These are phyloP conservation scores for Plemyria rubiginata DNA, from an alignment of 2,888 invertebrate species.

Conservation along the genomic window DNA sequence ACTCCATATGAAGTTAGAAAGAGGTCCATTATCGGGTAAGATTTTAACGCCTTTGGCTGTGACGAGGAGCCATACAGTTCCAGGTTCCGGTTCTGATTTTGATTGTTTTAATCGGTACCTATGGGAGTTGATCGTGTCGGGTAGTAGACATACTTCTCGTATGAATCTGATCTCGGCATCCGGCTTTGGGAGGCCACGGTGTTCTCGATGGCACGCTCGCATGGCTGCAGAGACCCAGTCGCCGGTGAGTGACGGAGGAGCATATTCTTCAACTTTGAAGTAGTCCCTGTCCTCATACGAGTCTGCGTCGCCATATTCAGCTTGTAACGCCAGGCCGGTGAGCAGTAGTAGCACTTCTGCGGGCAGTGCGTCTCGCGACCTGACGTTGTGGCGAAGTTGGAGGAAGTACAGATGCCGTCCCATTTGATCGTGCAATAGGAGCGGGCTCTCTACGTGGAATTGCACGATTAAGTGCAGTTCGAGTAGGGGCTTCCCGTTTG, in stretches of 20 bases:
- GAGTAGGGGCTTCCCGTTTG: conserved; percentile 94
- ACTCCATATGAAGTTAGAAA: conserved; percentile 96
- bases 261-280: conserved; percentile 94
- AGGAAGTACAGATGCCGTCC: conserved; percentile 97
- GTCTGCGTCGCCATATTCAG: conserved; percentile 93
- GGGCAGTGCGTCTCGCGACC: conserved; percentile 86
- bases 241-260: conserved; percentile 88
- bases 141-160: conserved; percentile 92
- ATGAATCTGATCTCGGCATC: conserved; percentile 96
- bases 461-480: conserved; percentile 96
- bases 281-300: conserved; percentile 71
- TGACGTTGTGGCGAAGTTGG: conserved; percentile 95
- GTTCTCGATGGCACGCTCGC: conserved; percentile 92
- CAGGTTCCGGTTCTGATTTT: conserved; percentile 89
- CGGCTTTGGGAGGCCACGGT: conserved; percentile 89
- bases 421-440: conserved; percentile 95
- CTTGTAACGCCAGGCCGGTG: conserved; percentile 96
- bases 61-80: conserved; percentile 95
- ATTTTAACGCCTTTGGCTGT: conserved; percentile 97
- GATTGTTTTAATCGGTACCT: conserved; percentile 91
- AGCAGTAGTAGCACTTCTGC: conserved; percentile 90
- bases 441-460: conserved; percentile 96
- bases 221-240: conserved; percentile 86
- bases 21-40: conserved; percentile 87
- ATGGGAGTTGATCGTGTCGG: conserved; percentile 96